phyloP scores from a whole-genome alignment of 2,888 invertebrate genomes.

The Hirtodrosophila duncani region DNA sequence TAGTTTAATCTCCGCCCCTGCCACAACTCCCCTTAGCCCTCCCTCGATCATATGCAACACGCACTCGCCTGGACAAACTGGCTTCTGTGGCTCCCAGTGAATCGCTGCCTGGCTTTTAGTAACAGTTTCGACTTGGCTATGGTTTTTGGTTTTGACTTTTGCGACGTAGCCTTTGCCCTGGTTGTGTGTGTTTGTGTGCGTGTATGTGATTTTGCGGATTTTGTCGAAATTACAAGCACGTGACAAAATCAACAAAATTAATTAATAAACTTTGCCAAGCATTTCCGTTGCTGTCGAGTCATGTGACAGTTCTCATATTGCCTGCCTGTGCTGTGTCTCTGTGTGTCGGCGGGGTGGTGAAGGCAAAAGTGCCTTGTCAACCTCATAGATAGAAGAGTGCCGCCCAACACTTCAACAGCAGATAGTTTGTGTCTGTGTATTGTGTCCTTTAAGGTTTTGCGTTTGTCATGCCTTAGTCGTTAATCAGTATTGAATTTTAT shows the following conservation, averaged over 20 bases:
- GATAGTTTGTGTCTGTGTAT: slow-evolving; percentile 3
- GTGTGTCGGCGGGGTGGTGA: too few species aligned
- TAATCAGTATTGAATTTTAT: slow-evolving; percentile 46
- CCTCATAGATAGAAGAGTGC: neutral
- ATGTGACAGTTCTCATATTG: slow-evolving; percentile 60
- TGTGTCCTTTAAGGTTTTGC: neutral
- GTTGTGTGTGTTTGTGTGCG: neutral
- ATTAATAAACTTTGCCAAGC: slow-evolving; percentile 69
- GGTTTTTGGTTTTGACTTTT: slow-evolving; percentile 20
- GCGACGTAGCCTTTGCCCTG: slow-evolving; percentile 4
- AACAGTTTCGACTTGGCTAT: slow-evolving; percentile 50
- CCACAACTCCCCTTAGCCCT: slow-evolving; percentile 2
- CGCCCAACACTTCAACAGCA: slow-evolving; percentile 9
- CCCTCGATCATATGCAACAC: neutral
- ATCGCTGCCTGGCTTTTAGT: slow-evolving; percentile 49
- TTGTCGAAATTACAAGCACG: slow-evolving; percentile 61
- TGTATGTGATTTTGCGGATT: slow-evolving; percentile 60
- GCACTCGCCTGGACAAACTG: too few species aligned
- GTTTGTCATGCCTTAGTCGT: slow-evolving; percentile 18
- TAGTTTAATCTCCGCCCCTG: too few species aligned
- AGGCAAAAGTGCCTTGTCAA: slow-evolving; percentile 13
- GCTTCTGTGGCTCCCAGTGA: slow-evolving; percentile 9
- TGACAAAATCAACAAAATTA: slow-evolving; percentile 73
- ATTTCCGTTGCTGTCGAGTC: slow-evolving; percentile 59
- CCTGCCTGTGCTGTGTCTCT: slow-evolving; percentile 6